A percentile compares a stretch with the other conserved stretches of the same genome.
These are phyloP conservation scores for Macrotrachela quadricornifera DNA, from an alignment of 1,140 invertebrate species.

Conservation along the genomic window DNA sequence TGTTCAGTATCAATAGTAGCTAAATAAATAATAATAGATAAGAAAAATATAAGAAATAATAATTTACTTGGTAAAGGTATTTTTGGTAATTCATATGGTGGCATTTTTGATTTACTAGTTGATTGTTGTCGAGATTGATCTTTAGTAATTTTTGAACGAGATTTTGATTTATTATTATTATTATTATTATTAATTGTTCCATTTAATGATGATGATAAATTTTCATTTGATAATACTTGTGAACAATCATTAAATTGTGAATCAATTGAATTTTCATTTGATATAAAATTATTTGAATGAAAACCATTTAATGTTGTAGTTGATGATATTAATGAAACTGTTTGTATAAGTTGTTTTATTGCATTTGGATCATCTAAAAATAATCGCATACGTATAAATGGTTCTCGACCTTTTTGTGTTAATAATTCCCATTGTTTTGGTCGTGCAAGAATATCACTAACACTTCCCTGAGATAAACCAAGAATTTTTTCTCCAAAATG, in stretches of 20 bases:
- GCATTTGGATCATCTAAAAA: slow-evolving; percentile 55
- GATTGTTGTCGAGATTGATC: too few relatives aligned
- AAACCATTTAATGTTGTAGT: not conserved
- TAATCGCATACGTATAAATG: slow-evolving; percentile 94
- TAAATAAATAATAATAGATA: too few relatives aligned
- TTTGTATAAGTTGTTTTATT: not conserved
- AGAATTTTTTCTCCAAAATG: slow-evolving; percentile 90
- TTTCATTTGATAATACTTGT: not conserved
- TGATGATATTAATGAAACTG: not conserved
- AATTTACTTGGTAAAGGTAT: too few relatives aligned
- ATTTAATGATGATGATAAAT: not conserved
- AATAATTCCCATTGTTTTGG: slow-evolving; percentile 94
- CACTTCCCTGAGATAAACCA: slow-evolving; percentile 53
- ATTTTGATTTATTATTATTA: not conserved
- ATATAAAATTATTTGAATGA: slow-evolving; percentile 1
- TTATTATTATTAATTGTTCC: not conserved
- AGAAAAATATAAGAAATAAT: too few relatives aligned
- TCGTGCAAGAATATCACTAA: slow-evolving; percentile 71
- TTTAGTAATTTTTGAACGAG: too few relatives aligned
- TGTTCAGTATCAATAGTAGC: too few relatives aligned
- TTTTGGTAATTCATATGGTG: too few relatives aligned
- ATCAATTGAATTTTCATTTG: not conserved
- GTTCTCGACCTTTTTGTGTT: slow-evolving; percentile 82
- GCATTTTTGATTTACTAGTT: too few relatives aligned
- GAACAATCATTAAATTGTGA: too few relatives aligned